Conservation (phyloP, 2,113 vertebrate genomes). For the Ptilonorhynchus violaceus region DNA sequence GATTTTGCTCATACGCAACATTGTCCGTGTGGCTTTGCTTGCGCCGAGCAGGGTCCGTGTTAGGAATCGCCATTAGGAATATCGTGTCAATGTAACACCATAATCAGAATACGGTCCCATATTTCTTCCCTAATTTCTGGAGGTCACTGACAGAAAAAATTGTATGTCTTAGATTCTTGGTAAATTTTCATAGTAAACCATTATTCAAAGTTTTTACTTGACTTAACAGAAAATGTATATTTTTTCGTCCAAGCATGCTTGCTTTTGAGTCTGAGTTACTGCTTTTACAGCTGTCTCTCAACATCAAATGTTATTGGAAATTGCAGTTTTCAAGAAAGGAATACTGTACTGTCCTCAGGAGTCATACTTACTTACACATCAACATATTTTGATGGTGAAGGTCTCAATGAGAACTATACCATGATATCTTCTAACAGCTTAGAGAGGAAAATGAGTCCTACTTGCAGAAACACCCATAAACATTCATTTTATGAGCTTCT, state of each 20-base stretch:
- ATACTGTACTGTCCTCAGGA: not conserved
- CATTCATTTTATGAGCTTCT: not conserved
- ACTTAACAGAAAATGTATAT: not conserved
- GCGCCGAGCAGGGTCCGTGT: too few species aligned
- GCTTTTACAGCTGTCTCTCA: not conserved
- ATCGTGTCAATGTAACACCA: not conserved
- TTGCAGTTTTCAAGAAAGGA: not conserved
- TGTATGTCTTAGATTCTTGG: not conserved
- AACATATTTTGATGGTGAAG: not conserved
- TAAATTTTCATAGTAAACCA: not conserved
- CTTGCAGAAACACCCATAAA: not conserved
- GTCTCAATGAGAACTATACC: not conserved
- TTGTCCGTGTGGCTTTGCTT: too few species aligned
- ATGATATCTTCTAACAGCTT: not conserved
- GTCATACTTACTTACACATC: not conserved
- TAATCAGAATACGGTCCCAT: not conserved
- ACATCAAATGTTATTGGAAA: not conserved
- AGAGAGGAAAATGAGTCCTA: not conserved
- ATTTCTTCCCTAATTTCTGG: not conserved
- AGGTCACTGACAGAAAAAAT: not conserved
- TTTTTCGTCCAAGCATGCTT: not conserved
- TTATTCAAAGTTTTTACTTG: not conserved
- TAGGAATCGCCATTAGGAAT: too few species aligned
- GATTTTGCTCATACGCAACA: too few species aligned
- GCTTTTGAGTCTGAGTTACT: not conserved